These are phyloP conservation scores for Calonectris borealis DNA, from an alignment of 2,113 vertebrate species.

Conservation along the genomic window DNA sequence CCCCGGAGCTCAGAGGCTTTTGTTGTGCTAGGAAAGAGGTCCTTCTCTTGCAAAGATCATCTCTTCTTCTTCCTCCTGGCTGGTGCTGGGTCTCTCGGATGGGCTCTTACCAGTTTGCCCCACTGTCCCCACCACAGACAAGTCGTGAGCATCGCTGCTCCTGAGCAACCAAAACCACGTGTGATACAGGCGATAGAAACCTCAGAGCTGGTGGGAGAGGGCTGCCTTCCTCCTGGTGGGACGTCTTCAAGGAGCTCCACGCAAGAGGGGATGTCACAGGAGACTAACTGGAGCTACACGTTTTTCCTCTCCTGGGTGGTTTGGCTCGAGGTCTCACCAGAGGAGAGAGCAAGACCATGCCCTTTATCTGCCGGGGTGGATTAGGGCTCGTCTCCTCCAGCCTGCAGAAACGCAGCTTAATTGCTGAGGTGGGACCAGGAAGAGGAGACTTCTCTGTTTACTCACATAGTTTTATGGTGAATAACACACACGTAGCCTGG, in stretches of 20 bases:
- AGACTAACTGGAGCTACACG: neutral
- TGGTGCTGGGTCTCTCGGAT: neutral
- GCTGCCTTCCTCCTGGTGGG: neutral
- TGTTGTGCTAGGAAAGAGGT: neutral
- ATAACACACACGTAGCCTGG: neutral
- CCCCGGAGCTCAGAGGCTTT: neutral
- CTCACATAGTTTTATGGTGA: constrained; percentile 31
- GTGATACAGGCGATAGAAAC: neutral
- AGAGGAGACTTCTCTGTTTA: constrained; percentile 26
- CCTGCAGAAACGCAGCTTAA: neutral
- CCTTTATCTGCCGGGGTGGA: neutral
- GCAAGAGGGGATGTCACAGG: neutral
- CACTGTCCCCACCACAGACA: accelerated
- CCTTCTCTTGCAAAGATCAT: neutral
- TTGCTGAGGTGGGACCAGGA: neutral
- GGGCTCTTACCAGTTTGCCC: neutral
- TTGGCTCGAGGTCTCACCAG: neutral
- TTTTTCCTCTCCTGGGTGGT: neutral
- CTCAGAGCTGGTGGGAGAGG: neutral
- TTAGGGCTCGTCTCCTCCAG: neutral
- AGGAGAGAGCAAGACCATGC: neutral
- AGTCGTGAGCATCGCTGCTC: accelerated
- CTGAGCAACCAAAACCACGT: neutral
- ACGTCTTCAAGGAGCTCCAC: neutral
- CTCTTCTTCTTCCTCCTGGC: neutral